A percentile compares a stretch with the other conserved stretches of the same genome.
Evolutionary conservation across 2,797 vertebrate species (phyloP).

Genomic region (Tadarida brasiliensis): DNA sequence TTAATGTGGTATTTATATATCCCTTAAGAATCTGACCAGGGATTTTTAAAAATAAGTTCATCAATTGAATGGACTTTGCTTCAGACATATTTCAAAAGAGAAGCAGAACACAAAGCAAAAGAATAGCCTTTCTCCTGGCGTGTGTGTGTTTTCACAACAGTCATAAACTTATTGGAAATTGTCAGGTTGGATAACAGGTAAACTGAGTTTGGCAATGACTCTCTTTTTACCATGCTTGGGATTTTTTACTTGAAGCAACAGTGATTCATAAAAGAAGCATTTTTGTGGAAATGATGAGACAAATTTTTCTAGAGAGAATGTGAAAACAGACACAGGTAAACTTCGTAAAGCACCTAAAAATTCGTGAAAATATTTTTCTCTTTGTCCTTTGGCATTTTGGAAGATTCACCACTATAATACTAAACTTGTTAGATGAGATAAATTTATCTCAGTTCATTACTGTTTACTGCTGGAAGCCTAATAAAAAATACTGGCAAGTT

Average conservation of each 20-base stretch:
- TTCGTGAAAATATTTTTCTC: slow-evolving; percentile 57
- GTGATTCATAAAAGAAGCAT: neutral
- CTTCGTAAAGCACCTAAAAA: slow-evolving; percentile 45
- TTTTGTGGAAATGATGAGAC: slow-evolving; percentile 11
- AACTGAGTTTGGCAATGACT: neutral
- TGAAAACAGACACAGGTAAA: slow-evolving; percentile 39
- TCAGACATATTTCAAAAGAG: neutral
- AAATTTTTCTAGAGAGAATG: slow-evolving; percentile 26
- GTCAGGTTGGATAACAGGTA: neutral
- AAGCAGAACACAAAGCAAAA: neutral
- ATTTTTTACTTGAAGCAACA: neutral
- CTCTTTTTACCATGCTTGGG: neutral
- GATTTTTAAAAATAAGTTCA: neutral
- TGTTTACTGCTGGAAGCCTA: slow-evolving; percentile 62
- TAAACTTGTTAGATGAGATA: slow-evolving; percentile 66
- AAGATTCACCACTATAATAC: slow-evolving; percentile 32
- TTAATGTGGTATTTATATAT: slow-evolving; percentile 2
- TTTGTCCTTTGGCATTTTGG: slow-evolving; percentile 36
- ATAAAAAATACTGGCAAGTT: slow-evolving; percentile 36
- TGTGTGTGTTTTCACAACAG: neutral
- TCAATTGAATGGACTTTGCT: neutral
- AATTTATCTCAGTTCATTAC: slow-evolving; percentile 68
- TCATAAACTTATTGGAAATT: neutral
- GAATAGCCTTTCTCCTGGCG: neutral
- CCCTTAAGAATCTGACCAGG: neutral